Percentiles rank a stretch among this genome's conserved stretches.
Conservation (phyloP, 2,113 vertebrate genomes). For the Catharus minimus region DNA sequence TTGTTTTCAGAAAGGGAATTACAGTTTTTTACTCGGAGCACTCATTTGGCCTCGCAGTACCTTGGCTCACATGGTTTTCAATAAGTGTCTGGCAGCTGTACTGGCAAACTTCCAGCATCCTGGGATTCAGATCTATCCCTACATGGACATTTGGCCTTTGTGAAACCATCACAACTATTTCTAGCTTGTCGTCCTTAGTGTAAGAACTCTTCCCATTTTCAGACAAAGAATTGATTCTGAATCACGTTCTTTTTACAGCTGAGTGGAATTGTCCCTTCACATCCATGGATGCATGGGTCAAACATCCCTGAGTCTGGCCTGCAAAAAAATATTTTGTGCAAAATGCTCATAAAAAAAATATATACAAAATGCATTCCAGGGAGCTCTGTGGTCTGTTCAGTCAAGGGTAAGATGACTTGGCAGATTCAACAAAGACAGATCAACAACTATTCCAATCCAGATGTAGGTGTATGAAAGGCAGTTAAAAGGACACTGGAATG, state of each 20-base stretch:
- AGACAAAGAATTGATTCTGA: constrained; percentile 1
- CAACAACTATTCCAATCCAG: neutral
- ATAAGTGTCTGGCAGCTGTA: constrained; percentile 60
- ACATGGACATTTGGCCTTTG: constrained; percentile 42
- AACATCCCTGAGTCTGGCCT: neutral
- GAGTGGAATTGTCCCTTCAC: neutral
- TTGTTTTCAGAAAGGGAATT: constrained; percentile 37
- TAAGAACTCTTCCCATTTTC: constrained; percentile 1
- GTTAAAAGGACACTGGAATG: neutral
- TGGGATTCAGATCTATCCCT: constrained; percentile 25
- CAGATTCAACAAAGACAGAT: neutral
- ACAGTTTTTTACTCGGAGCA: neutral
- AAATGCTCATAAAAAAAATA: neutral
- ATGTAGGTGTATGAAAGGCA: neutral
- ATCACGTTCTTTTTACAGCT: neutral
- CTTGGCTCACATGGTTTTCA: constrained; percentile 57
- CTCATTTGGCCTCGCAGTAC: constrained; percentile 40
- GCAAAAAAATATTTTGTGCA: neutral
- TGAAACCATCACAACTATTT: constrained; percentile 39
- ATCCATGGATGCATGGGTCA: neutral
- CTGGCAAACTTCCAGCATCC: constrained; percentile 17
- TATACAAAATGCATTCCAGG: neutral
- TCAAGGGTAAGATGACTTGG: neutral
- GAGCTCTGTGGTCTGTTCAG: neutral
- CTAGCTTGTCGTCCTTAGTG: constrained; percentile 27